Evolutionary conservation across 2,888 invertebrate species (phyloP), one percentile per base, ranked within the genome.

Genomic region (Pristionchus mayeri): DNA sequence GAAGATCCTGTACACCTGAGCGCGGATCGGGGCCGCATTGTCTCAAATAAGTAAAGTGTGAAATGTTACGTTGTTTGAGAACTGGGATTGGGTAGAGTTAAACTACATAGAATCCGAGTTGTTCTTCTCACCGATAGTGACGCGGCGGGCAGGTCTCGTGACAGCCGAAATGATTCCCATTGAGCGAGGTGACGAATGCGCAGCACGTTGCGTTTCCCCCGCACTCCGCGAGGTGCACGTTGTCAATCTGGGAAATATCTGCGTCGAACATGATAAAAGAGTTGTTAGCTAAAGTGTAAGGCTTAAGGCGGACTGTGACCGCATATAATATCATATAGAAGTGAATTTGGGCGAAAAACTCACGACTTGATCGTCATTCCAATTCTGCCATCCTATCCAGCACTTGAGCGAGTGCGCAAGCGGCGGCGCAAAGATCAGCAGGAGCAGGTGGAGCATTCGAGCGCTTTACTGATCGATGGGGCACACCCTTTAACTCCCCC

Each of bases 321-420:
- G n/a, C n/a, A n/a, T n/a, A n/a, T n/a, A n/a, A n/a, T n/a, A n/a
- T n/a, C n/a, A n/a, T n/a, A n/a, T n/a, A n/a, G n/a, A n/a, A n/a
- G n/a, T n/a, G n/a, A n/a, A n/a, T n/a, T n/a, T n/a, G n/a, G n/a
- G n/a, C 4, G 63, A 63, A 11, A 4, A 7, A 78, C 50, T 78
- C 11, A 78, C 76, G 0, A 27, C 30, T 16, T 48, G 76, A 30
- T 50, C 48, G 6, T 50, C 50, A 3, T 21, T 78, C 76, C 50
- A 50, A 78, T 78, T 78, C 50, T 78, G 76, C 50, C 50, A 50
- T 16, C 76, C 76, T 18, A 78, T 78, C 76, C 76, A 78, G 76
- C 76, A 78, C 9, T 78, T 78, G 18, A 78, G 24, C 48, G 76
- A 78, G 4, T 21, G 30, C 4, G 40, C 30, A 4, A 50, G 50